Evolutionary conservation across 2,888 invertebrate species (phyloP).

Genomic region (Cataglyphis livida): DNA sequence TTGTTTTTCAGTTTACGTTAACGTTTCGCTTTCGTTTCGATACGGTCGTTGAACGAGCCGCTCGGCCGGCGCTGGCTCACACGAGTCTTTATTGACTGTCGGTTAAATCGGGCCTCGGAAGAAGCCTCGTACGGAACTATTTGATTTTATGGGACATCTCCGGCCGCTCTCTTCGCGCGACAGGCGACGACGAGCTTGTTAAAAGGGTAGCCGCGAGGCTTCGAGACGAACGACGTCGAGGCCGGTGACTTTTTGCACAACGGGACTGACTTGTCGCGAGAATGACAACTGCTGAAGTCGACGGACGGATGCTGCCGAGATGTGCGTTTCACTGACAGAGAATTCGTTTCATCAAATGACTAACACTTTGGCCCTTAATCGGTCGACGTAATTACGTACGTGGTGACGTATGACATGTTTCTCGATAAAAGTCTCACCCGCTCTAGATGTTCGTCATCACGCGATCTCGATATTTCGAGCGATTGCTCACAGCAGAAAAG

Average conservation of each 20-base stretch:
- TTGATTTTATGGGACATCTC: conserved; percentile 78
- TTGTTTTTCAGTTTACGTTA: conserved; percentile 85
- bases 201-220: conserved; percentile 40
- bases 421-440: conserved; percentile 8
- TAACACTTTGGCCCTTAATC: conserved; percentile 20
- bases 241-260: conserved; percentile 37
- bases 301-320: conserved; percentile 8
- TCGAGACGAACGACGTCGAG: conserved; percentile 20
- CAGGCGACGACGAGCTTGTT: conserved; percentile 41
- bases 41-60: conserved; percentile 82
- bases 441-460: conserved; percentile 1
- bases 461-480: conserved; percentile 56
- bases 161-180: conserved; percentile 44
- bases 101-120: conserved; percentile 68
- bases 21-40: conserved; percentile 81
- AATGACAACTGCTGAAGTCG: conserved; percentile 8
- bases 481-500: conserved; percentile 28
- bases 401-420: neutral
- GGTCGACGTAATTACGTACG: neutral
- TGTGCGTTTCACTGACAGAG: conserved; percentile 20
- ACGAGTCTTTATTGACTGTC: conserved; percentile 47
- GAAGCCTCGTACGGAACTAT: conserved; percentile 67
- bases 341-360: conserved; percentile 32
- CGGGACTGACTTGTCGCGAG: conserved; percentile 24
- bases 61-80: conserved; percentile 61